Evolutionary conservation across 2,888 invertebrate species (phyloP), one percentile per base, ranked within the genome.

Genomic region (Ormyrus thymus): DNA sequence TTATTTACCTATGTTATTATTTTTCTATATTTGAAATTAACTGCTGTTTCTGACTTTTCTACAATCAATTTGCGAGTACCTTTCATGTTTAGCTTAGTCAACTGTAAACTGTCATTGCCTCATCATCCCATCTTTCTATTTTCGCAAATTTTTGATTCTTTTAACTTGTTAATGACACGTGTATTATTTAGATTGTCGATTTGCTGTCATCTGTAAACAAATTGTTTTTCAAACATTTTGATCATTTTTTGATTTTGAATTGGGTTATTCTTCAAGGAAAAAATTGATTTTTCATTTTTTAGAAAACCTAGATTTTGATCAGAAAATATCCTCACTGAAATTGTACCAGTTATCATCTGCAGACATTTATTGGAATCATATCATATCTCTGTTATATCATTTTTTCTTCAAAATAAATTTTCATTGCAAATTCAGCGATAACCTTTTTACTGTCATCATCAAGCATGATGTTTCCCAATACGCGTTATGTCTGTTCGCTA

Each of bases 381-480:
- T 71, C 65, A 62, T 55, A 50, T 76, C 43, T 61, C 43, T 66
- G 59, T 15, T 55, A 13, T 48, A 59, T 58, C 29, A 29, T 74
- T 70, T 6, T 75, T 56, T 76, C 9, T 11, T 58, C 50, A 71
- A 56, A 15, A 68, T 62, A 29, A 62, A 69, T 6, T 53, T 80
- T 15, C 53, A 62, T 65, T 73, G 80, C 69, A 76, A 69, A 80
- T 61, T 73, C n/a, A 72, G 8, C 10, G 80, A 73, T 65, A 68
- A 73, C 53, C 64, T 72, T 68, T 76, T 69, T 66, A 58, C 29
- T 65, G 53, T 73, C 53, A 13, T 76, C 76, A 65, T 76, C 69
- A 65, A 76, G 80, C 80, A 80, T 80, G 79, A 79, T 64, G 68
- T 72, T 64, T 43, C 72, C 66, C 58, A 51, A 43, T 62, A 45